phyloP scores from a whole-genome alignment of 2,888 invertebrate genomes.

The Eupithecia exiguata region DNA sequence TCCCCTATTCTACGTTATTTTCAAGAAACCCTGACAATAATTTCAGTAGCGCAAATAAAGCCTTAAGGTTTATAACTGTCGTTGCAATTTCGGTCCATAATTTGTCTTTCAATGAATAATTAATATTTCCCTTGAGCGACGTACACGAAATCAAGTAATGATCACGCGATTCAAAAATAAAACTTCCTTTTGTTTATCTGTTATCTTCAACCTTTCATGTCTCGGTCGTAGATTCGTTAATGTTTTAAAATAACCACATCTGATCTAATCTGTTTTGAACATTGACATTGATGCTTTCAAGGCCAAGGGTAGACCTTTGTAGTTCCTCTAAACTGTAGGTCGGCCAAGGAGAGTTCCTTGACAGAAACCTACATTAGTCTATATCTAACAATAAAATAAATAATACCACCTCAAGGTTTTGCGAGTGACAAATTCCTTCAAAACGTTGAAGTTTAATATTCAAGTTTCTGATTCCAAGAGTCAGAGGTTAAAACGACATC shows the following conservation, averaged over 20 bases:
- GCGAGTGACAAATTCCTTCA: not conserved
- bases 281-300: constrained; percentile 19
- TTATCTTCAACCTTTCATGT: constrained; percentile 42
- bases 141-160: constrained; percentile 50
- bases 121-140: constrained; percentile 46
- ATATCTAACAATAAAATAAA: constrained; percentile 6
- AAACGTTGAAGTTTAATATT: not conserved
- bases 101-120: constrained; percentile 34
- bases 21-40: not conserved
- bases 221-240: constrained; percentile 30
- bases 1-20: not conserved
- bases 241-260: constrained; percentile 29
- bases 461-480: not conserved
- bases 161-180: constrained; percentile 62
- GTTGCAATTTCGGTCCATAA: constrained; percentile 24
- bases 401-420: not conserved
- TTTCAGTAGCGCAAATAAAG: not conserved
- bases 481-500: not conserved
- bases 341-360: not conserved
- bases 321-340: not conserved
- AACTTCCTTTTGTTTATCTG: constrained; percentile 42
- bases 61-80: constrained; percentile 22
- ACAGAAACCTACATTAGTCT: not conserved
- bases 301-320: constrained; percentile 16
- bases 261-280: constrained; percentile 25